Evolutionary conservation across 1,140 invertebrate genomes (phyloP), one percentile per base, ranked within the genome.

Genomic region (Drosophila subobscura): DNA sequence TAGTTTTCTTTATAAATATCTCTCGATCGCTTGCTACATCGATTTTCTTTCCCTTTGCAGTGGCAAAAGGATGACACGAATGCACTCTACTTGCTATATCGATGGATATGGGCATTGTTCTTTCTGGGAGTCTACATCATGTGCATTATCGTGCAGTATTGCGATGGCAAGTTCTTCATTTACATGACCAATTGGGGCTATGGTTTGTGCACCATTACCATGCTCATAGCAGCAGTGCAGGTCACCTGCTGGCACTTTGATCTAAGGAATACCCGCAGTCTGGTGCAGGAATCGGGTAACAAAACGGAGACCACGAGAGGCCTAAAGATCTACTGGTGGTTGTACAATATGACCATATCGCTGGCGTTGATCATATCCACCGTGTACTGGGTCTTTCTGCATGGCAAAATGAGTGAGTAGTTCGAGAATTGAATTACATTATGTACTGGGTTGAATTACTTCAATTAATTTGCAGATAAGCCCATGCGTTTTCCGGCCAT

Each of bases 121-220:
- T 94, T 94, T 91, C 52, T 93, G 5, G 65, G 71, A 5, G 92
- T 94, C 0, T 83, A 93, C 23, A 63, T 93, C 0, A 92, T 92
- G 42, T 93, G 93, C 12, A 61, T 94, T 0, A 91, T 93, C 12
- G 92, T 94, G 52, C 68, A 92, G 66, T 91, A 76, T 41, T 81
- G 73, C 45, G 77, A 76, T 49, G 90, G 90, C 23, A 90, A 77
- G 64, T 83, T 84, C 65, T 93, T 94, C 37, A 95, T 96, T 42
- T 96, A 95, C 84, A 93, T 96, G 66, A 96, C 95, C 23, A 95
- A 96, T 88, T 96, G 95, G 95, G 95, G 95, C 20, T 93, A 94
- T 70, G 79, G 93, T 0, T 66, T 95, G 0, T 94, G 93, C 46
- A 58, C 79, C 8, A n/a, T 84, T 7, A 89, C 89, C 3, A 71